Evolutionary conservation across 2,797 vertebrate species (phyloP).

Genomic region (Chiroxiphia lanceolata): DNA sequence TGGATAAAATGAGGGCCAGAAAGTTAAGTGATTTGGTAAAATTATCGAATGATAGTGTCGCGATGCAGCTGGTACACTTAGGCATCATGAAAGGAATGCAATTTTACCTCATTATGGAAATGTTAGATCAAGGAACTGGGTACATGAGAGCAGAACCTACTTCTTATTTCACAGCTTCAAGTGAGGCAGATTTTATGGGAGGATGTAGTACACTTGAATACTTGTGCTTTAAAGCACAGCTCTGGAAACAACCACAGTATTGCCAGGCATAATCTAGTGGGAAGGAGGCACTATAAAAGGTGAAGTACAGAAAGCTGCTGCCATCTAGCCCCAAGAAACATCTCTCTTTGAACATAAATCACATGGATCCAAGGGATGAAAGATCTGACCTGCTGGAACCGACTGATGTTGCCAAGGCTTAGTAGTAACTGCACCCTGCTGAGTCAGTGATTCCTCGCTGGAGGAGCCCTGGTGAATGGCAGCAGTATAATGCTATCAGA

Average conservation of each 20-base stretch:
- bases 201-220: background rate
- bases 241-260: background rate
- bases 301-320: slow-evolving; percentile 1
- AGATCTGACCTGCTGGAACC: background rate
- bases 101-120: background rate
- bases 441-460: background rate
- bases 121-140: background rate
- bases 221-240: background rate
- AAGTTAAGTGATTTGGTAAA: slow-evolving; percentile 6
- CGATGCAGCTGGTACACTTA: background rate
- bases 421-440: background rate
- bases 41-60: background rate
- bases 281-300: background rate
- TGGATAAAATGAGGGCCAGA: background rate
- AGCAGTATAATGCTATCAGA: slow-evolving; percentile 29
- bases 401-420: background rate
- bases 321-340: background rate
- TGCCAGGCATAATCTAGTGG: background rate
- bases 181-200: background rate
- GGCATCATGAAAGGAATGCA: background rate
- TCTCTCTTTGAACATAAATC: background rate
- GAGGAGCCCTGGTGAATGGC: slow-evolving; percentile 12
- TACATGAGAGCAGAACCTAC: background rate
- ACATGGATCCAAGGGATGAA: background rate
- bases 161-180: background rate